Conservation (phyloP, 1,140 invertebrate species). For the Argopecten irradians region DNA sequence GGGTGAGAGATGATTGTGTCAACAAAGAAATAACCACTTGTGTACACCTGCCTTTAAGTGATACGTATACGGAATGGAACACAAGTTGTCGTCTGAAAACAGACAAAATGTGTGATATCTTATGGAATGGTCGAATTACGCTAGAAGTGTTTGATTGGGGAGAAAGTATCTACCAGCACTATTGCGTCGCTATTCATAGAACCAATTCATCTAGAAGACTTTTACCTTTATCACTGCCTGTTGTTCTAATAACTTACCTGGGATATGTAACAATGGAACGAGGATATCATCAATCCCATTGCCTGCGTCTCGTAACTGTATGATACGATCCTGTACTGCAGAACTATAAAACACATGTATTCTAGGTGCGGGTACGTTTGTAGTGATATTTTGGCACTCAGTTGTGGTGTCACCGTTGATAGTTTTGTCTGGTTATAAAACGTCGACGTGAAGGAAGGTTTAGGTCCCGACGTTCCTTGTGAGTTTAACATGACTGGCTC, state of each 20-base stretch:
- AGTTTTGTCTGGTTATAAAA: not conserved
- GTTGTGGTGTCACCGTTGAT: not conserved
- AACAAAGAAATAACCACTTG: too few species aligned
- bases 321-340: not conserved
- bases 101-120: too few species aligned
- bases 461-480: not conserved
- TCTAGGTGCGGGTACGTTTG: not conserved
- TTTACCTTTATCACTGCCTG: not conserved
- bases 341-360: not conserved
- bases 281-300: not conserved
- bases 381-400: not conserved
- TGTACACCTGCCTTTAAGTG: too few species aligned
- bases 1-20: too few species aligned
- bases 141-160: not conserved
- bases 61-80: too few species aligned
- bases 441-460: not conserved
- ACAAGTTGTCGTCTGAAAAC: not conserved
- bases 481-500: not conserved
- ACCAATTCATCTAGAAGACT: not conserved
- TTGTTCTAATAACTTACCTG: not conserved
- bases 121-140: not conserved
- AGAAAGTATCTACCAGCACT: not conserved
- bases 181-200: not conserved
- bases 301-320: not conserved
- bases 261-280: not conserved